Evolutionary conservation across 2,797 vertebrate species (phyloP).

Genomic region (Sebastes taczanowskii): DNA sequence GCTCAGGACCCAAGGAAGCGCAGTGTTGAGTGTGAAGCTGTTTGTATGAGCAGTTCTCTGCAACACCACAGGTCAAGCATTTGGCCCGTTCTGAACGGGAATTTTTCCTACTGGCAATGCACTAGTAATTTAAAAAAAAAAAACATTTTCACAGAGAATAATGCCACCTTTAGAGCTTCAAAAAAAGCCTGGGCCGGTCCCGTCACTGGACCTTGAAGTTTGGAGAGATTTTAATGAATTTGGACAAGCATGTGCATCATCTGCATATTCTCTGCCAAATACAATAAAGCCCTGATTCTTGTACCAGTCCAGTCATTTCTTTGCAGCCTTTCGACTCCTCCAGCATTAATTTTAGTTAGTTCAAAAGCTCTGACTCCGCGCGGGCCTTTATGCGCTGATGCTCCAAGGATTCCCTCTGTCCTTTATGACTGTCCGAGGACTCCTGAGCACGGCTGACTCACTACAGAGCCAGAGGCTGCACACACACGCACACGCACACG

Average conservation of each 20-base stretch:
- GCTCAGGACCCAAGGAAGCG: too few species aligned
- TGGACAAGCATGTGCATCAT: conserved; percentile 14
- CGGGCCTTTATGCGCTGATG: neutral
- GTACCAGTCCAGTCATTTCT: neutral
- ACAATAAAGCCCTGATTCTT: neutral
- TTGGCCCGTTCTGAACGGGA: too few species aligned
- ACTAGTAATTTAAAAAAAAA: too few species aligned
- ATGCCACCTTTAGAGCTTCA: too few species aligned
- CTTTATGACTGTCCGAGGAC: neutral
- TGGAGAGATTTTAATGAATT: conserved; percentile 2
- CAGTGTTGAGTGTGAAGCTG: too few species aligned
- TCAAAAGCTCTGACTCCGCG: neutral
- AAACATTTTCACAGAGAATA: too few species aligned
- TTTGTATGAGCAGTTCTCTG: too few species aligned
- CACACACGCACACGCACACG: neutral
- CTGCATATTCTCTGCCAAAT: conserved; percentile 33
- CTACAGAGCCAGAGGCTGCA: neutral
- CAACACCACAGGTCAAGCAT: too few species aligned
- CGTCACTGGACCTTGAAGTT: neutral
- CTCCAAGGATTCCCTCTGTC: neutral
- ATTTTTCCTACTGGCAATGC: too few species aligned
- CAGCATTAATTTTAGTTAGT: neutral
- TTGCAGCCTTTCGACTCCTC: neutral
- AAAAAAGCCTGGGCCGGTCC: too few species aligned
- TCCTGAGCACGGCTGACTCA: conserved; percentile 21